phyloP scores from a whole-genome alignment of 2,797 vertebrate genomes.

The Chromis chromis region DNA sequence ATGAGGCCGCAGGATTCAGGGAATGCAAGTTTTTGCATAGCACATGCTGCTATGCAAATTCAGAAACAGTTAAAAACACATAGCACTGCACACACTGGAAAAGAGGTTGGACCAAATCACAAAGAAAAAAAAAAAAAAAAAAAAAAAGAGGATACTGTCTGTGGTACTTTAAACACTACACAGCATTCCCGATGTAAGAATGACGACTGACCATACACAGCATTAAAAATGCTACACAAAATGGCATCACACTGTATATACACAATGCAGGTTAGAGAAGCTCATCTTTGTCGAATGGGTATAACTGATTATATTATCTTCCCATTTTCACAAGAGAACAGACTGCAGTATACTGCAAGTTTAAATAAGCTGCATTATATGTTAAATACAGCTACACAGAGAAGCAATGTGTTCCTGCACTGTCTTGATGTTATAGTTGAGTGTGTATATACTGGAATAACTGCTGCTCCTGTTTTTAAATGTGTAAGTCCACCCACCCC shows the following conservation, averaged over 20 bases:
- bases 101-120: constrained; percentile 79
- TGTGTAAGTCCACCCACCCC: constrained; percentile 76
- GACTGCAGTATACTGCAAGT: constrained; percentile 68
- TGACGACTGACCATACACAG: constrained; percentile 78
- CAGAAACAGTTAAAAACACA: constrained; percentile 81
- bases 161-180: constrained; percentile 80
- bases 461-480: constrained; percentile 76
- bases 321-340: constrained; percentile 75
- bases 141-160: constrained; percentile 66
- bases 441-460: constrained; percentile 81
- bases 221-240: constrained; percentile 84
- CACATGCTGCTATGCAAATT: constrained; percentile 87
- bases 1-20: constrained; percentile 71
- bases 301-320: constrained; percentile 75
- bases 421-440: constrained; percentile 74
- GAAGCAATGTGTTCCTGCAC: constrained; percentile 83
- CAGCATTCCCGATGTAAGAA: constrained; percentile 82
- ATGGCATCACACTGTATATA: constrained; percentile 84
- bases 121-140: constrained; percentile 55
- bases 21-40: constrained; percentile 81
- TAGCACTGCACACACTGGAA: constrained; percentile 81
- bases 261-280: constrained; percentile 82
- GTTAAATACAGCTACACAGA: constrained; percentile 80
- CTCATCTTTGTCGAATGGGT: constrained; percentile 75
- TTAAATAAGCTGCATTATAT: constrained; percentile 80